These are phyloP conservation scores for Drosophila dunni DNA, from an alignment of 1,140 invertebrate genomes.

Conservation along the genomic window DNA sequence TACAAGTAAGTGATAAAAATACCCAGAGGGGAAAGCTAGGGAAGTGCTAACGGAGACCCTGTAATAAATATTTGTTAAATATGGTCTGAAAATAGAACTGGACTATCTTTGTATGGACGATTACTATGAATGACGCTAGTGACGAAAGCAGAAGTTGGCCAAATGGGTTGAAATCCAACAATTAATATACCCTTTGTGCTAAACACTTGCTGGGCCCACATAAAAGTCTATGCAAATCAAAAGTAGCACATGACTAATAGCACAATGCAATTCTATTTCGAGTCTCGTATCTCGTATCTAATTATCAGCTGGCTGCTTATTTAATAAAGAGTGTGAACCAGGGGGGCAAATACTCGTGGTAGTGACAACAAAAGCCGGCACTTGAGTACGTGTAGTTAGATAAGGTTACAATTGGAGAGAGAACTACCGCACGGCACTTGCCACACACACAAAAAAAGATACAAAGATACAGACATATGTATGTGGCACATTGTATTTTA, in stretches of 20 bases:
- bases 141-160: no score
- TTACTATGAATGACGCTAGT: no score
- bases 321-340: conserved; percentile 58
- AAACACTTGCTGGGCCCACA: no score
- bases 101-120: no score
- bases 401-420: conserved; percentile 31
- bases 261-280: conserved; percentile 45
- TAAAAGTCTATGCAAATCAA: conserved; percentile 25
- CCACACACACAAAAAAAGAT: background rate
- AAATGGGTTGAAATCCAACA: no score
- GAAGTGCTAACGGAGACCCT: no score
- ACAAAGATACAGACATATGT: no score
- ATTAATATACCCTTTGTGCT: no score
- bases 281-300: conserved; percentile 31
- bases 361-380: conserved; percentile 37
- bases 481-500: conserved; percentile 12
- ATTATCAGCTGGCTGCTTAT: conserved; percentile 49
- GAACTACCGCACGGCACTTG: conserved; percentile 27
- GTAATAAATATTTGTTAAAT: no score
- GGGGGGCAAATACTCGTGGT: conserved; percentile 30
- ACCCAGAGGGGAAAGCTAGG: no score
- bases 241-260: conserved; percentile 50
- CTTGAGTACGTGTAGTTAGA: conserved; percentile 20
- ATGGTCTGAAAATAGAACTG: no score
- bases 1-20: conserved; percentile 20